These are phyloP conservation scores for Platalea minor DNA, from an alignment of 2,797 vertebrate genomes.

Conservation along the genomic window DNA sequence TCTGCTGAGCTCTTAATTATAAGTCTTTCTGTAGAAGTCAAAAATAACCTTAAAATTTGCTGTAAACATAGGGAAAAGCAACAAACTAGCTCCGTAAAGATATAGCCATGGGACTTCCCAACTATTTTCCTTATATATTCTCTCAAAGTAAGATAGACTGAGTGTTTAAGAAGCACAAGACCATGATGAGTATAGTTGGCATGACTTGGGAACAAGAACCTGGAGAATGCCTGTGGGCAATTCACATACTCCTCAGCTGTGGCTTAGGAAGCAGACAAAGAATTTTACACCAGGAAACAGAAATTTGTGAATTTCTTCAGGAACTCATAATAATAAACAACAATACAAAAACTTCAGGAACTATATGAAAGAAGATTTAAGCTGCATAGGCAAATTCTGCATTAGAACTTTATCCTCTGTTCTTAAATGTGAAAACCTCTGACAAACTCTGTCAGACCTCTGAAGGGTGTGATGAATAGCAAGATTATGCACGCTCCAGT, in stretches of 20 bases:
- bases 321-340: not conserved
- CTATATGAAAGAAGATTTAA: not conserved
- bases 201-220: not conserved
- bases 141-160: not conserved
- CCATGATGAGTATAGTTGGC: not conserved
- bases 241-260: not conserved
- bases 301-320: not conserved
- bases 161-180: not conserved
- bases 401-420: not conserved
- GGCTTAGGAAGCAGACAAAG: not conserved
- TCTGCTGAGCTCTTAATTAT: not conserved
- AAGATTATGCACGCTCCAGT: not conserved
- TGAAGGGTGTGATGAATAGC: not conserved
- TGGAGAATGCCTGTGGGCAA: not conserved
- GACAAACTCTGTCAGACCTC: not conserved
- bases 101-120: rapidly evolving
- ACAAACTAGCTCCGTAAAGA: not conserved
- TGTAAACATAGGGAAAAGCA: not conserved
- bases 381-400: not conserved
- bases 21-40: not conserved
- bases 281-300: not conserved
- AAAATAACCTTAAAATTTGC: not conserved
- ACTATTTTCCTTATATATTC: not conserved
- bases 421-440: not conserved
- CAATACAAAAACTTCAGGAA: not conserved